Base-by-base conservation (phyloP, 2,113 vertebrate genomes). In the Nyctibius bracteatus region DNA sequence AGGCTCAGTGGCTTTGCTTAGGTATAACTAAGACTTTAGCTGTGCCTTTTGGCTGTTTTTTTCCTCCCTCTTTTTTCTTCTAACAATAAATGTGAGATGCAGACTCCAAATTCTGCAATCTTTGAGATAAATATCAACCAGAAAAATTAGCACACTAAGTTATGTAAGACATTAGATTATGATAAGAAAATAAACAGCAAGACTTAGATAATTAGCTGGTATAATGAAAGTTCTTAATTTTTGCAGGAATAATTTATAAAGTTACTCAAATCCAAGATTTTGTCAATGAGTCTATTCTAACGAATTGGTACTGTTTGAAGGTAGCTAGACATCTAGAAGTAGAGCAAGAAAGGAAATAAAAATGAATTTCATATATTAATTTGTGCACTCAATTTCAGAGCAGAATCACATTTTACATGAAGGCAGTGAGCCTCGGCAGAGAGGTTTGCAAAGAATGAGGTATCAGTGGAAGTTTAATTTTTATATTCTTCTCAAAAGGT, bases 401-500 rank as follows among this genome's bases (percentile, higher is more conserved):
- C 49, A 90, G 49, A 93, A 91, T 88, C 80, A 57, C 68, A 54
- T 83, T 94, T 96, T 93, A 65, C 86, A 55, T 74, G 52, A 91
- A 85, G 54, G 68, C 82, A 81, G 39, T 90, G 90, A 96, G 83
- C 81, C 92, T 86, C 92, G 63, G 59, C 83, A 84, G 80, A 91
- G 72, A 91, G 27, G n/a, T 92, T 86, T 65, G 79, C 65, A 84
- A 89, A 96, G 68, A 95, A 75, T 72, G 77, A 91, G 30, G n/a
- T 87, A 89, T 57, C 84, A 72, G 77, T 46, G 57, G 59, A 92
- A 88, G 55, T 67, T 91, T 86, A 92, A 95, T 94, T 95, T 95
- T 95, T 84, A 81, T 88, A 88, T 84, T 86, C 43, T 51, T 81
- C 88, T 94, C 51, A 74, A 95, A 96, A 94, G 72, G 65, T 90